Evolutionary conservation across 2,113 vertebrate genomes (phyloP), one percentile per base, ranked within the genome.

Genomic region (Solea senegalensis): DNA sequence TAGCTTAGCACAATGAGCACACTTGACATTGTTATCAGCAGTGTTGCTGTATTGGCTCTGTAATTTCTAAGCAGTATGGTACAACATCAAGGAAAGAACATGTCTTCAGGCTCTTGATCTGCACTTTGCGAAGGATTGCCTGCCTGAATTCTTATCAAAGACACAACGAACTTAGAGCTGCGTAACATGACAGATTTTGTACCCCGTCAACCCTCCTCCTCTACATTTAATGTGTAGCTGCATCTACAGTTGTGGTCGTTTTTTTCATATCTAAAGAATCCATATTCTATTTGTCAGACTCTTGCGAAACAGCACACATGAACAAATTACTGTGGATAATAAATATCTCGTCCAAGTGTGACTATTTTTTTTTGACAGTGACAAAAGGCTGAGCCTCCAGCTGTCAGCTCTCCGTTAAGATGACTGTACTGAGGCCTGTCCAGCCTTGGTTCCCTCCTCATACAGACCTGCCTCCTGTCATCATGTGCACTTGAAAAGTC

Each of bases 61-160:
- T 92, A 90, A 91, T 85, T 76, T 90, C 88, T 88, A 84, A 90
- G 88, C 86, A 83, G 75, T 87, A 57, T 86, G 88, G 76, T 72
- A 85, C 72, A 77, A 91, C 92, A 91, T 93, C 92, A 93, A 92
- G 92, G 93, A 88, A 8, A 88, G 84, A 84, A 86, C 50, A 69
- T 92, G 77, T 92, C 92, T 94, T 70, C 87, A 53, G 93, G 93
- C 92, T 82, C 84, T 94, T 94, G 92, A 94, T 93, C 91, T 91
- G 85, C 90, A 90, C 91, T 94, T 92, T 90, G 90, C 85, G 90
- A 89, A 91, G 89, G 87, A 91, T 86, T 90, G 91, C 74, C 90
- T 89, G 90, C 86, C 88, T 92, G 88, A 89, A 88, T 92, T 82
- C 86, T 87, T 89, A 91, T 92, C 89, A 90, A 89, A 90, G 87